Evolutionary conservation across 2,888 invertebrate genomes (phyloP), one percentile per base, ranked within the genome.

Genomic region (Margaritifera margaritifera): DNA sequence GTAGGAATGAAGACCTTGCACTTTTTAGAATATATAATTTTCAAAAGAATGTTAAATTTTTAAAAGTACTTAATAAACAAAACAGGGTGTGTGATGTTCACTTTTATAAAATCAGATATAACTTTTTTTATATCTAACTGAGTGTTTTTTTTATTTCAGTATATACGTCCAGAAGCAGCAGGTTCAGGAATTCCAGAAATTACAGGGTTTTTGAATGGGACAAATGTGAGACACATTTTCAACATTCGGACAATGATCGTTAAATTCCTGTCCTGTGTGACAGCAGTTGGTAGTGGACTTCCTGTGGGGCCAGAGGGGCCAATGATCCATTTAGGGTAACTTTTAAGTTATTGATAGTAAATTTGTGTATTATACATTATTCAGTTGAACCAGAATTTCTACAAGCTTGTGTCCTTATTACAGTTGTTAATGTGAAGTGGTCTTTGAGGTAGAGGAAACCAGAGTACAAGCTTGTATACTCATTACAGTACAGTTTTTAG

Each of bases 281-380:
- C 87, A 51, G 89, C 90, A 25, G 90, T 91, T 27, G 86, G 90
- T 2, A 87, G 89, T 78, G 90, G 90, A 6, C 83, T 91, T 76
- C 90, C 90, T 20, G 89, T 90, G 5, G 91, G 91, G 25, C 90
- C 90, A 51, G 90, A 90, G 79, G 90, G 90, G 22, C 90, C 90
- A 22, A 90, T 90, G 90, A 88, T 90, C 64, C 90, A 90, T 76
- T 80, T 90, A 73, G 90, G 90, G 88, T 89, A 71, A 70, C 82
- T 66, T 50, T 52, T 24, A 25, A 20, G 31, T 11, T 50, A 5
- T 8, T 42, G 2, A 19, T 57, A 42, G 5, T 63, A 19, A 27
- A 19, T 19, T 24, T 22, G 24, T 42, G n/a, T 53, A 18, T 52
- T 62, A 22, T 22, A 5, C 20, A 25, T 22, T 24, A 22, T 59